Percentiles rank a stretch among this genome's conserved stretches.
Conservation (phyloP, 2,888 invertebrate genomes). For the Stictocephala bisonia region DNA sequence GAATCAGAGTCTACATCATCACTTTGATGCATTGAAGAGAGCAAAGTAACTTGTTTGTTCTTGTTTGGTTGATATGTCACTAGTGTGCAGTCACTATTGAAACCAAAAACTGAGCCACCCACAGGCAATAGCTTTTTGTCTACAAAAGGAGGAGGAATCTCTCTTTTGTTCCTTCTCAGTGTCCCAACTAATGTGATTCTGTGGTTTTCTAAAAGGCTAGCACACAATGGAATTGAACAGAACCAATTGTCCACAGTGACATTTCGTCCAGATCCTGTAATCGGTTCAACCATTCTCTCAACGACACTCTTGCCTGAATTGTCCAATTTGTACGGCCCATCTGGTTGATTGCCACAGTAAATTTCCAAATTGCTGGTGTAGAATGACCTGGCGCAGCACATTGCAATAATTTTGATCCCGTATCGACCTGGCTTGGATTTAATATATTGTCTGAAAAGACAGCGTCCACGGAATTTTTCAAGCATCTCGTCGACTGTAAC, state of each 20-base stretch:
- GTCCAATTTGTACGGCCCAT: neutral
- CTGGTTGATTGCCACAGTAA: slow-evolving; percentile 6
- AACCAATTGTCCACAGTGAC: slow-evolving; percentile 37
- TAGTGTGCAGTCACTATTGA: slow-evolving; percentile 27
- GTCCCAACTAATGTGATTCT: slow-evolving; percentile 5
- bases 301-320: neutral
- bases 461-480: slow-evolving; percentile 31
- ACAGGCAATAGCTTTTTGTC: slow-evolving; percentile 11
- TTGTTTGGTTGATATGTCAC: slow-evolving; percentile 45
- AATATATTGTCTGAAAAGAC: slow-evolving; percentile 31
- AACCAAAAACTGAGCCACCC: slow-evolving; percentile 41
- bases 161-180: neutral
- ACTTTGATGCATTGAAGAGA: slow-evolving; percentile 47
- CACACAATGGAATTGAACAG: neutral
- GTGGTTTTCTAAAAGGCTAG: neutral
- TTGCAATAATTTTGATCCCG: slow-evolving; percentile 31
- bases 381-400: slow-evolving; percentile 20
- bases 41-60: slow-evolving; percentile 42
- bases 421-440: slow-evolving; percentile 40
- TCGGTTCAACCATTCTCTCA: slow-evolving; percentile 3
- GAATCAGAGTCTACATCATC: slow-evolving; percentile 38
- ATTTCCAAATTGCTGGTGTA: slow-evolving; percentile 29
- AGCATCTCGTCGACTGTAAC: slow-evolving; percentile 39
- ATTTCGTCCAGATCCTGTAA: slow-evolving; percentile 1
- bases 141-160: slow-evolving; percentile 23